A percentile compares a stretch with the other conserved stretches of the same genome.
phyloP scores from a whole-genome alignment of 2,113 vertebrate genomes.

The Pipra filicauda region DNA sequence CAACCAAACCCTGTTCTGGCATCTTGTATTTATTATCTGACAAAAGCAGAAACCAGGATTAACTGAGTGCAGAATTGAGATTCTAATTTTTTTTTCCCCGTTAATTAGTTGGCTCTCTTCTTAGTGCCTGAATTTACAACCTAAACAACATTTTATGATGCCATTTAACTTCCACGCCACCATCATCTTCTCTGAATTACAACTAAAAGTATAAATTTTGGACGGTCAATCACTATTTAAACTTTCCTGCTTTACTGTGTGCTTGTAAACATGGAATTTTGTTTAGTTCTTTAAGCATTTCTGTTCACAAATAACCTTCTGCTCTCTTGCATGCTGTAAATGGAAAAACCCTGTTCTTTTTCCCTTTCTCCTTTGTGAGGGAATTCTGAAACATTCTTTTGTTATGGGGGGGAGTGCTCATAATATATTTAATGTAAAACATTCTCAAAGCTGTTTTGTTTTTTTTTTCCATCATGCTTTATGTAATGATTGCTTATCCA shows the following conservation, averaged over 20 bases:
- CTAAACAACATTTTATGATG: not conserved
- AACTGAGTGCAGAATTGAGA: not conserved
- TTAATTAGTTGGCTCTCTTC: not conserved
- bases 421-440: not conserved
- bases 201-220: not conserved
- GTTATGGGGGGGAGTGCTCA: not conserved
- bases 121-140: not conserved
- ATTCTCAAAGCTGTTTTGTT: not conserved
- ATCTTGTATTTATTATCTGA: constrained; percentile 34
- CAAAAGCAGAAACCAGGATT: not conserved
- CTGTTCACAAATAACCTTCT: not conserved
- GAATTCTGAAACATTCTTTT: not conserved
- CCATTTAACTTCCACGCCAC: not conserved
- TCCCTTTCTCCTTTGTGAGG: not conserved
- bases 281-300: not conserved
- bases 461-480: not conserved
- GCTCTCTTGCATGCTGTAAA: not conserved
- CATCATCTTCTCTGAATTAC: not conserved
- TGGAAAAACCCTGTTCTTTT: not conserved
- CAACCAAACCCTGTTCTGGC: not conserved
- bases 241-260: not conserved
- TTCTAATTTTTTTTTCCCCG: not conserved
- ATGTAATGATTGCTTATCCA: not conserved
- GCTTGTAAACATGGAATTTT: not conserved
- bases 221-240: not conserved